These are phyloP conservation scores for Bradypodion ventrale DNA, from an alignment of 2,797 vertebrate species.

Conservation along the genomic window DNA sequence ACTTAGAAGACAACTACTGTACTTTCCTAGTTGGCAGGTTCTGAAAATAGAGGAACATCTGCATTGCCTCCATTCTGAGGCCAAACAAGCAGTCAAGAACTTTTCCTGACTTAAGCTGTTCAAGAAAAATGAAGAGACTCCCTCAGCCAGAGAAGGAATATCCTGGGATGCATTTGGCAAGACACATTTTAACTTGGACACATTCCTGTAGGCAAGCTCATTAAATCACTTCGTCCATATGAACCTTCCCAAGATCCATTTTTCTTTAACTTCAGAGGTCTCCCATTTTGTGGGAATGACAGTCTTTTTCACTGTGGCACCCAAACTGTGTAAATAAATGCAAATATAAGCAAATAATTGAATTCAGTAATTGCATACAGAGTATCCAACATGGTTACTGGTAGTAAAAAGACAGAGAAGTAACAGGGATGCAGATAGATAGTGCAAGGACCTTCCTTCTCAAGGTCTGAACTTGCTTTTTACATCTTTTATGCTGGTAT, in stretches of 20 bases:
- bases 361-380: background rate
- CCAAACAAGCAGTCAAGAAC: background rate
- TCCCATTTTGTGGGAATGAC: background rate
- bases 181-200: background rate
- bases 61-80: background rate
- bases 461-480: background rate
- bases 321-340: background rate
- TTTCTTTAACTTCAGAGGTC: background rate
- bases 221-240: background rate
- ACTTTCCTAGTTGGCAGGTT: background rate
- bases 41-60: background rate
- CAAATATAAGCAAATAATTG: background rate
- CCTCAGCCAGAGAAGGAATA: background rate
- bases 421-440: background rate
- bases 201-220: background rate
- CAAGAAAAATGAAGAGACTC: too few relatives aligned
- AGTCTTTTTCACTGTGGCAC: background rate
- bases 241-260: background rate
- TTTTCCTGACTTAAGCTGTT: too few relatives aligned
- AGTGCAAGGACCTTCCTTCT: too few relatives aligned
- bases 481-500: background rate
- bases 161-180: constrained; percentile 13
- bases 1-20: background rate
- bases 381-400: background rate
- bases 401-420: background rate